Evolutionary conservation across 2,113 vertebrate genomes (phyloP).

Genomic region (Dipodomys ordii): DNA sequence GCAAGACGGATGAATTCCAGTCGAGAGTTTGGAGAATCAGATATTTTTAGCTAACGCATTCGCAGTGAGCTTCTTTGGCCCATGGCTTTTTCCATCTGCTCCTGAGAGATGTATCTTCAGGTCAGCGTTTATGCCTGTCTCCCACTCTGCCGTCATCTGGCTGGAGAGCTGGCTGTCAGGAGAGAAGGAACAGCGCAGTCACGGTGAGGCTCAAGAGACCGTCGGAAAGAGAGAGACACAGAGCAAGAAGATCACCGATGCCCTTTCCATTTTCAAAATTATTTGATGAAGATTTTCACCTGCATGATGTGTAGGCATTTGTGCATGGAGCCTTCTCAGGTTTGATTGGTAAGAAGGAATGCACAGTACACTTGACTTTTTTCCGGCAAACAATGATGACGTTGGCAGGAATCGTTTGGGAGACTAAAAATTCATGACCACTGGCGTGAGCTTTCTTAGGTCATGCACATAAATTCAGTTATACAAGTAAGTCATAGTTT

Average conservation of each 20-base stretch:
- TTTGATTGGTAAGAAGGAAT: background rate
- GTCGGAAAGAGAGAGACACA: conserved; percentile 23
- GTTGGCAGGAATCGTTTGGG: background rate
- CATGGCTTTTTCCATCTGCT: background rate
- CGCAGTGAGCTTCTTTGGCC: background rate
- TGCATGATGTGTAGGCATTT: too few species aligned
- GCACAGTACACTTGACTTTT: background rate
- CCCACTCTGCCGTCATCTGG: background rate
- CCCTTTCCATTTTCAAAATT: too few species aligned
- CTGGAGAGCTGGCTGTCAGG: background rate
- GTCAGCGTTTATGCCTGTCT: background rate
- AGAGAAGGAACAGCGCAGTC: conserved; percentile 17
- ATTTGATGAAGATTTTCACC: too few species aligned
- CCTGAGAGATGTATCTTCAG: conserved; percentile 3
- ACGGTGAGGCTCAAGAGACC: background rate
- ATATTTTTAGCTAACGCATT: background rate
- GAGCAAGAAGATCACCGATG: background rate
- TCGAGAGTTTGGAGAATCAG: background rate
- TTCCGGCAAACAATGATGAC: background rate
- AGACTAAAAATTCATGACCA: background rate
- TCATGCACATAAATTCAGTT: background rate
- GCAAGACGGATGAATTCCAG: background rate
- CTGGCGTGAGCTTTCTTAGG: background rate
- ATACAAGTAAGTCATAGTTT: background rate
- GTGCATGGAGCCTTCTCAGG: background rate